Evolutionary conservation across 2,888 invertebrate species (phyloP), one percentile per base, ranked within the genome.

Genomic region (Oligia latruncula): DNA sequence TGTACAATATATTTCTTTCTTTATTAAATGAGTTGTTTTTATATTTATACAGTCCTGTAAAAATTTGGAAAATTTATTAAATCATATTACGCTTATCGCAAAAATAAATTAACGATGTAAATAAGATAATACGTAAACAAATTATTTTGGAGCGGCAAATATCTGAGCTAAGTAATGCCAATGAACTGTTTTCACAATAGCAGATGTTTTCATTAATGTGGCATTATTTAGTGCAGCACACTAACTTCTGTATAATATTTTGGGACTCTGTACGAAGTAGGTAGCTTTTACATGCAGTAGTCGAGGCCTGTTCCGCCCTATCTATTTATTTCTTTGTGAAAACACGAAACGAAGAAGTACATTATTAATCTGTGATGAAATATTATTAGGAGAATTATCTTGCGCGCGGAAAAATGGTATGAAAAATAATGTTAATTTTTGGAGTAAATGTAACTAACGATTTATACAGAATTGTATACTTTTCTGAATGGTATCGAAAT

Each of bases 321-420:
- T 90, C 88, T 92, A 90, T 90, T 89, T 92, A 88, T 90, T 90
- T 89, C 82, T 93, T 89, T 92, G 90, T 91, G 91, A 88, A 93
- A 92, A 92, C 90, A 90, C 90, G 86, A 92, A 95, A 95, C 92
- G 88, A 94, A 93, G 92, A 95, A 96, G 96, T 96, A 96, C 96
- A 96, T 95, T 93, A 94, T 93, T 91, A 93, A 95, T 95, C 96
- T 96, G 96, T 96, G 96, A 96, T 96, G 94, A 95, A 94, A 93
- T 95, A 94, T 92, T 94, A 93, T 94, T 94, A 95, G 94, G 92
- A 93, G 92, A 90, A 91, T 85, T 92, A 92, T 90, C 92, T 93
- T 93, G 93, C 89, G 91, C 88, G 93, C 92, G 93, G 93, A 92
- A 92, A 85, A 92, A 90, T 91, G 90, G 91, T 92, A 91, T 91